phyloP scores from a whole-genome alignment of 1,140 invertebrate genomes.

The Drosophila parvula region DNA sequence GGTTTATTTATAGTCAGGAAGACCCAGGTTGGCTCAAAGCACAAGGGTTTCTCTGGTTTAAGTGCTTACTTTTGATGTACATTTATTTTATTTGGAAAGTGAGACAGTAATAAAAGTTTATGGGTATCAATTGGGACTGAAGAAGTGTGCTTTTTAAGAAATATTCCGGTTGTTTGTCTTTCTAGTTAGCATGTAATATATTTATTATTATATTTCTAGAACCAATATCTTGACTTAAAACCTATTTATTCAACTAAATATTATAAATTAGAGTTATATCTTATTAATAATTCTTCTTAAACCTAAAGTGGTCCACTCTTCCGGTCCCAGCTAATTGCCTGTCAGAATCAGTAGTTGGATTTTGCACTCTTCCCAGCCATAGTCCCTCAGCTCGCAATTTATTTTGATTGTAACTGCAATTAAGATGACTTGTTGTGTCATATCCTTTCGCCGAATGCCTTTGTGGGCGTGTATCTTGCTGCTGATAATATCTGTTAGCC shows the following conservation, averaged over 20 bases:
- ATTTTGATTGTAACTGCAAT: constrained; percentile 45
- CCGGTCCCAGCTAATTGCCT: constrained; percentile 15
- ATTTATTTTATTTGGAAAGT: constrained; percentile 6
- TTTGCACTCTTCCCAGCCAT: not conserved
- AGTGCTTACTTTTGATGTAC: not conserved
- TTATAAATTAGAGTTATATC: not conserved
- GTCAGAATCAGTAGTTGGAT: constrained; percentile 12
- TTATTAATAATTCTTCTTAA: no score
- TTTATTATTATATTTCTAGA: no score
- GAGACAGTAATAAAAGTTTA: constrained; percentile 4
- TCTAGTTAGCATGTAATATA: not conserved
- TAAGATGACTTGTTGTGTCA: constrained; percentile 34
- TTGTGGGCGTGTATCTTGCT: constrained; percentile 15
- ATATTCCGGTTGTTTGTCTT: not conserved
- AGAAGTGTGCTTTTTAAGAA: not conserved
- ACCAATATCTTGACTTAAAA: no score
- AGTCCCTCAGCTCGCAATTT: constrained; percentile 15
- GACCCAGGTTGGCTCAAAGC: constrained; percentile 8
- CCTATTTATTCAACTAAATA: not conserved
- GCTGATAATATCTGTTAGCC: constrained; percentile 7
- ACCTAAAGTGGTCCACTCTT: not conserved
- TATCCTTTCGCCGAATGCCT: constrained; percentile 16
- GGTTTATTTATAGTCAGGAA: constrained; percentile 18
- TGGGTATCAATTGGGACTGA: not conserved
- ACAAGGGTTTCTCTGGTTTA: not conserved